Percentiles rank a stretch among this genome's conserved stretches.
These are phyloP conservation scores for Lordiphosa clarofinis DNA, from an alignment of 1,140 invertebrate species.

Conservation along the genomic window DNA sequence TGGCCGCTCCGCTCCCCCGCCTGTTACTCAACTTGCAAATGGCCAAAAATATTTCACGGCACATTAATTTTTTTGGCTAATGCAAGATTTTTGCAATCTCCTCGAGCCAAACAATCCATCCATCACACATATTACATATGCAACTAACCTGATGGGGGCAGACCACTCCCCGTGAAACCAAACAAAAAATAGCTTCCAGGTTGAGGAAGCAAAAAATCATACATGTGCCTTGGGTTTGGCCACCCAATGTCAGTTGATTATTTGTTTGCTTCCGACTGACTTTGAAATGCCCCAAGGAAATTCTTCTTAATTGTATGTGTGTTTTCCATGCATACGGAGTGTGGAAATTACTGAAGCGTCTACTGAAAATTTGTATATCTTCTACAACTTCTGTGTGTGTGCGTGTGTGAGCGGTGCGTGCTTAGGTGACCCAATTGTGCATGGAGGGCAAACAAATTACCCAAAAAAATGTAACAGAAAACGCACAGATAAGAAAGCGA, in stretches of 20 bases:
- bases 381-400: background rate
- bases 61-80: constrained; percentile 12
- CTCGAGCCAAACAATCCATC: constrained; percentile 9
- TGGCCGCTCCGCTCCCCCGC: constrained; percentile 5
- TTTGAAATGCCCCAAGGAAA: constrained; percentile 13
- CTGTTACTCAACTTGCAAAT: constrained; percentile 4
- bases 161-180: background rate
- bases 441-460: constrained; percentile 11
- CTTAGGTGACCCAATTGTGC: constrained; percentile 13
- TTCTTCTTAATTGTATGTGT: constrained; percentile 1
- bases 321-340: background rate
- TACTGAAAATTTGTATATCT: constrained; percentile 7
- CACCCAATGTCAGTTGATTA: constrained; percentile 5
- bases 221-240: background rate
- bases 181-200: background rate
- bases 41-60: constrained; percentile 5
- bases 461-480: constrained; percentile 1
- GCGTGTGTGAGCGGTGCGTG: constrained; percentile 2
- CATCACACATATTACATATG: constrained; percentile 14
- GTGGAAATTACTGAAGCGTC: constrained; percentile 9
- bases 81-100: constrained; percentile 2
- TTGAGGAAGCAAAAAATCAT: constrained; percentile 6
- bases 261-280: constrained; percentile 9
- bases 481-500: constrained; percentile 9
- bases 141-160: constrained; percentile 5